Percentiles rank a stretch among this genome's conserved stretches.
These are phyloP conservation scores for Spilogale gracilis DNA, from an alignment of 2,113 vertebrate genomes.

Conservation along the genomic window DNA sequence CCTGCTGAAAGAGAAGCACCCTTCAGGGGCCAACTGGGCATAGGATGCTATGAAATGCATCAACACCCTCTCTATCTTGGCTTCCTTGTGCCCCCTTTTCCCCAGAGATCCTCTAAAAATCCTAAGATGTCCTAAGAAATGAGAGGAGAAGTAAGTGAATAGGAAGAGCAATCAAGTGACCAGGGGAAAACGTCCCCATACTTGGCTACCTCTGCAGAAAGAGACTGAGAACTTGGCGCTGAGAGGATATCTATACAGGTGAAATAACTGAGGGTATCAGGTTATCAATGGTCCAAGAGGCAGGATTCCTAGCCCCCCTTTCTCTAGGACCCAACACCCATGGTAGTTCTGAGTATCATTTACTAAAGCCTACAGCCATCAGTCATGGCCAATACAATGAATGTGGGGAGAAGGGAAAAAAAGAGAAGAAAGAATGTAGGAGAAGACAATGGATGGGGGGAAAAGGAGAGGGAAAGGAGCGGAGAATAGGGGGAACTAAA, in stretches of 20 bases:
- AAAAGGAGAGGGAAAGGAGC: background rate
- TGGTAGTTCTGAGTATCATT: background rate
- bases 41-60: background rate
- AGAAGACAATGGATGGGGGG: background rate
- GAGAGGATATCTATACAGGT: background rate
- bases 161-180: slow-evolving; percentile 26
- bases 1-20: background rate
- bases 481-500: background rate
- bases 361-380: background rate
- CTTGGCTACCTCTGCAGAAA: background rate
- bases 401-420: background rate
- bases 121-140: background rate
- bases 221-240: background rate
- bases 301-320: background rate
- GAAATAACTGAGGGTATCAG: background rate
- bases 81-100: background rate
- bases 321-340: background rate
- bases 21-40: background rate
- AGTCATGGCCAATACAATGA: background rate
- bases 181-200: background rate
- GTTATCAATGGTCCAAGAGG: background rate
- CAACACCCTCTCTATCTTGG: background rate
- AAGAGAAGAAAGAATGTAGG: background rate
- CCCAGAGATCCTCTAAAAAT: background rate
- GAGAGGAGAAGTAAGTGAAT: background rate